phyloP scores from a whole-genome alignment of 2,113 vertebrate genomes.

The Oxyruncus cristatus region DNA sequence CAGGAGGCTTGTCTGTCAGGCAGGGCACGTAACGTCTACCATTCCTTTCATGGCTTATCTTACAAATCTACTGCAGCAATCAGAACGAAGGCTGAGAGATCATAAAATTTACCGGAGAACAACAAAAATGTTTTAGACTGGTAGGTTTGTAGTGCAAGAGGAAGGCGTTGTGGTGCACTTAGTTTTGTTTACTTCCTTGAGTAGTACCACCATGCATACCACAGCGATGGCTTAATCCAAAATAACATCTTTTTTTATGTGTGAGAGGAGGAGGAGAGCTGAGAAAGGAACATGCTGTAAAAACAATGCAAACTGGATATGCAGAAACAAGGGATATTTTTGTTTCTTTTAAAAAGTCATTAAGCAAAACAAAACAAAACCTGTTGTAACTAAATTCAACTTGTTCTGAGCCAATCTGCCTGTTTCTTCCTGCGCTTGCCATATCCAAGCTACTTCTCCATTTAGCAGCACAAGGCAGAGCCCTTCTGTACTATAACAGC shows the following conservation, averaged over 20 bases:
- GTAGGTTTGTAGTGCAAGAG: neutral
- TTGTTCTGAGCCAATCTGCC: neutral
- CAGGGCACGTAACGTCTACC: neutral
- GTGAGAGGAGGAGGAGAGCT: neutral
- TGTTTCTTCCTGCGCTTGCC: neutral
- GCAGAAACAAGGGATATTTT: neutral
- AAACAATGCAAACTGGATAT: neutral
- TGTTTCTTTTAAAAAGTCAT: neutral
- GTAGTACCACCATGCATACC: neutral
- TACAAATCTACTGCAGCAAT: neutral
- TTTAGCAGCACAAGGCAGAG: neutral
- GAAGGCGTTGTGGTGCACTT: neutral
- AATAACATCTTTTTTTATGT: neutral
- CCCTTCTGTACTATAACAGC: neutral
- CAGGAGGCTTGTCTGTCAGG: neutral
- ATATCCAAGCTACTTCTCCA: neutral
- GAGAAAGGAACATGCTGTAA: neutral
- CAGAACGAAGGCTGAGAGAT: neutral
- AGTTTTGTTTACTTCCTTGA: neutral
- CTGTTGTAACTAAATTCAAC: neutral
- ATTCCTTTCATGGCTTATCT: neutral
- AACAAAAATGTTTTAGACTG: neutral
- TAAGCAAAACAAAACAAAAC: slow-evolving; percentile 3
- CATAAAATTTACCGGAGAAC: neutral
- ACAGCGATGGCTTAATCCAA: neutral